Evolutionary conservation across 1,140 invertebrate genomes (phyloP).

Genomic region (Neelides sp.): DNA sequence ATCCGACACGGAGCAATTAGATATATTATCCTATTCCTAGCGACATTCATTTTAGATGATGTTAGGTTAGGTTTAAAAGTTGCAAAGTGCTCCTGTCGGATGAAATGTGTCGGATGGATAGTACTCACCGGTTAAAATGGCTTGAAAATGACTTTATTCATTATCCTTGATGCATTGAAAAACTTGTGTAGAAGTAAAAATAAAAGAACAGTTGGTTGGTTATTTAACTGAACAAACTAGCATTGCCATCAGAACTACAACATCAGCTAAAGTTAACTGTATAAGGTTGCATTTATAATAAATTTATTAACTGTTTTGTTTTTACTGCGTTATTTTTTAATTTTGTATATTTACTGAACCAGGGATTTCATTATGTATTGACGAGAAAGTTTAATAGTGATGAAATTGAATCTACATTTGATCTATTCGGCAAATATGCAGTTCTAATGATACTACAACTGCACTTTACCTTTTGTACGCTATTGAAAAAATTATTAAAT

Average conservation of each 20-base stretch:
- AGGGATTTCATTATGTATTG: slow-evolving; percentile 1
- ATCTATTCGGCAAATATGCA: too few species aligned
- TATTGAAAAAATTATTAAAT: too few species aligned
- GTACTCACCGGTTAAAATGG: neutral
- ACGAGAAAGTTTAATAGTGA: slow-evolving; percentile 2
- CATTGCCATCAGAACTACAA: neutral
- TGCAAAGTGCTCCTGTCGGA: too few species aligned
- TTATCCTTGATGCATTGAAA: slow-evolving; percentile 3
- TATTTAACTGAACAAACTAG: neutral
- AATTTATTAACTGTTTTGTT: neutral
- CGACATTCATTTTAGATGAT: too few species aligned
- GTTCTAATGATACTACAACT: too few species aligned
- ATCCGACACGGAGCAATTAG: too few species aligned
- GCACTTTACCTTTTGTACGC: too few species aligned
- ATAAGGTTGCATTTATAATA: neutral
- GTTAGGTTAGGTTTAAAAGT: too few species aligned
- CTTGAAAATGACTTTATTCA: slow-evolving; percentile 1
- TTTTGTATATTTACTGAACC: neutral
- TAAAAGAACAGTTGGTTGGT: neutral
- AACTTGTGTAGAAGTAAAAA: neutral
- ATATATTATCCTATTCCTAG: too few species aligned
- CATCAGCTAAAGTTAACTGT: neutral
- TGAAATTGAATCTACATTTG: neutral
- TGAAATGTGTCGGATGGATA: neutral
- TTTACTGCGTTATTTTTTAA: neutral